Conservation (phyloP, 2,797 vertebrate genomes). For the Pseudomugil tenellus region DNA sequence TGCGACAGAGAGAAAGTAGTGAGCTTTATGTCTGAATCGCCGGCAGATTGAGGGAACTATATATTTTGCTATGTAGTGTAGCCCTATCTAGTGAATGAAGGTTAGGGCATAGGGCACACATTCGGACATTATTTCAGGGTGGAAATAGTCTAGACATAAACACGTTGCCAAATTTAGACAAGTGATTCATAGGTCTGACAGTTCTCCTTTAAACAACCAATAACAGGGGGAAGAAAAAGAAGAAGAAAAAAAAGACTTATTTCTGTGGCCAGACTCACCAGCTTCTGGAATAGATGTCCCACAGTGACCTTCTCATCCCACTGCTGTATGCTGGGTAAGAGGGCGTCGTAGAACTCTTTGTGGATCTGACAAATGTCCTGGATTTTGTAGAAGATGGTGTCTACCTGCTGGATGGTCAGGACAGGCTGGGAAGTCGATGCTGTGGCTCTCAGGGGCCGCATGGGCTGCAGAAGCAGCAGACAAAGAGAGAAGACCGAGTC, state of each 20-base stretch:
- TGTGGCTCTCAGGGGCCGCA: slow-evolving; percentile 95
- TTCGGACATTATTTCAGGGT: slow-evolving; percentile 27
- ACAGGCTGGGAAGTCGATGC: slow-evolving; percentile 96
- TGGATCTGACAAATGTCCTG: slow-evolving; percentile 98
- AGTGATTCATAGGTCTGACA: slow-evolving; percentile 39
- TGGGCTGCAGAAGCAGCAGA: slow-evolving; percentile 83
- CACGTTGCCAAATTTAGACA: slow-evolving; percentile 30
- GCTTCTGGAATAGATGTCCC: slow-evolving; percentile 96
- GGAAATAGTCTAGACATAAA: not conserved
- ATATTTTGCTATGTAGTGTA: too few species aligned
- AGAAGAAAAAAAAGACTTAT: not conserved
- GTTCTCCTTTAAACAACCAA: slow-evolving; percentile 17
- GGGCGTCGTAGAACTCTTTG: slow-evolving; percentile 95
- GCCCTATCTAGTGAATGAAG: too few species aligned
- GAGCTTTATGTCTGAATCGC: too few species aligned
- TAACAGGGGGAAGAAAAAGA: not conserved
- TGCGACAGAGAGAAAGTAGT: too few species aligned
- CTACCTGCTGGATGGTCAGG: slow-evolving; percentile 93
- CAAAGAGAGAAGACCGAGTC: not conserved
- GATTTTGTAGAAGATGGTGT: slow-evolving; percentile 98
- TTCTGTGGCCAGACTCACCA: slow-evolving; percentile 82
- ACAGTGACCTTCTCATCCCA: slow-evolving; percentile 97
- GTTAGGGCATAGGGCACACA: too few species aligned
- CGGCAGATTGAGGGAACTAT: too few species aligned
- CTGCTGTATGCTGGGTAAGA: slow-evolving; percentile 93